Percentiles rank a stretch among this genome's conserved stretches.
These are phyloP conservation scores for Acanthopleura granulata DNA, from an alignment of 2,888 invertebrate genomes.

Conservation along the genomic window DNA sequence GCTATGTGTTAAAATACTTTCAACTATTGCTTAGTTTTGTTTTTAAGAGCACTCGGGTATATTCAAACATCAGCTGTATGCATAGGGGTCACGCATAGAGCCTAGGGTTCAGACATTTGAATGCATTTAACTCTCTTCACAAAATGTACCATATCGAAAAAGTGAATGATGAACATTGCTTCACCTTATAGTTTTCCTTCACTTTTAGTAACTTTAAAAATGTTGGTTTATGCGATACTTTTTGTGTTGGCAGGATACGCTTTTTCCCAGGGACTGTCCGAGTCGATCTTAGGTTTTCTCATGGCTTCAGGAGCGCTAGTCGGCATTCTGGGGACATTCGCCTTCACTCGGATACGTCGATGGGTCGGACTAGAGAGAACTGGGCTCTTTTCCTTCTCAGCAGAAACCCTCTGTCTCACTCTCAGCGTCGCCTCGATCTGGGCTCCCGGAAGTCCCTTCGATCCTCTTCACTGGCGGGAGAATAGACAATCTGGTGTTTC, in stretches of 20 bases:
- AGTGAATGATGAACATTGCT: background rate
- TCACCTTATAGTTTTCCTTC: background rate
- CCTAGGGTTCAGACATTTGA: background rate
- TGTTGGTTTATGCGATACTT: background rate
- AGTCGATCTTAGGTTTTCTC: conserved; percentile 68
- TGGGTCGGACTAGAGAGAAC: conserved; percentile 63
- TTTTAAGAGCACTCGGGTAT: too few relatives aligned
- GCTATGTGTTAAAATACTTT: too few relatives aligned
- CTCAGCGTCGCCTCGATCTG: conserved; percentile 70
- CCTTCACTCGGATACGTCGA: conserved; percentile 69
- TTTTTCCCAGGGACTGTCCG: conserved; percentile 69
- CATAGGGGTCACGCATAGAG: background rate
- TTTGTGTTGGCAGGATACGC: conserved; percentile 64
- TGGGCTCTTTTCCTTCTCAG: conserved; percentile 62
- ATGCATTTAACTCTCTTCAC: background rate
- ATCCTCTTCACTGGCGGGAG: conserved; percentile 30
- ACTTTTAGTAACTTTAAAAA: background rate
- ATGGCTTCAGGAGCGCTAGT: conserved; percentile 70
- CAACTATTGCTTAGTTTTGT: too few relatives aligned
- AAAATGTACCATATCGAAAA: background rate
- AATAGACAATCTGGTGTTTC: background rate
- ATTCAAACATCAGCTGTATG: too few relatives aligned
- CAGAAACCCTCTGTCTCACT: conserved; percentile 62
- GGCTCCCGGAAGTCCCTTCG: conserved; percentile 72
- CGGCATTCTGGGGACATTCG: conserved; percentile 71